phyloP scores from a whole-genome alignment of 2,797 vertebrate genomes.

The Amblyopsis hoosieri region DNA sequence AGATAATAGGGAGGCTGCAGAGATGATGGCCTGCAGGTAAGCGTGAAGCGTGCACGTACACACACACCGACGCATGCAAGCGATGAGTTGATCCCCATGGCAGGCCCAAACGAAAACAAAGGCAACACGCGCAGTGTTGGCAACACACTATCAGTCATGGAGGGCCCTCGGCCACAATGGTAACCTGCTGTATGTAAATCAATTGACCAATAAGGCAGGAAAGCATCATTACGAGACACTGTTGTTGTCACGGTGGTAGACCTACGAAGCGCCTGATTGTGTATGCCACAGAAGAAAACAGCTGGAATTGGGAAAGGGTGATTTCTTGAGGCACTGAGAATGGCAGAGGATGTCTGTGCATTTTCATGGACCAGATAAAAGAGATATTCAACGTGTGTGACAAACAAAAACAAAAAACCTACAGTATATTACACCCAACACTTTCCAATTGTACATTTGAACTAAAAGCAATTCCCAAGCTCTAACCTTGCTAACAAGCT shows the following conservation, averaged over 20 bases:
- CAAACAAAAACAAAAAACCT: slow-evolving; percentile 41
- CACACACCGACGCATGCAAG: slow-evolving; percentile 31
- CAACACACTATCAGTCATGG: slow-evolving; percentile 70
- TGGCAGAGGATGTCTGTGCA: slow-evolving; percentile 11
- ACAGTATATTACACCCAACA: slow-evolving; percentile 9
- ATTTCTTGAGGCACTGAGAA: slow-evolving; percentile 40
- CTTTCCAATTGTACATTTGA: neutral
- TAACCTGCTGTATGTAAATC: slow-evolving; percentile 75
- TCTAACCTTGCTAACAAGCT: too few species aligned
- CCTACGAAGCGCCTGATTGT: slow-evolving; percentile 55
- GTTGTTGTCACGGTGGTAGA: slow-evolving; percentile 52
- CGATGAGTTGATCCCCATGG: slow-evolving; percentile 57
- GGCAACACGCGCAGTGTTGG: slow-evolving; percentile 60
- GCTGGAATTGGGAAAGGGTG: slow-evolving; percentile 57
- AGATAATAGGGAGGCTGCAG: slow-evolving; percentile 39
- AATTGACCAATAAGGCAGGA: slow-evolving; percentile 66
- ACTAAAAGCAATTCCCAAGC: neutral
- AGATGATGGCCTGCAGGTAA: slow-evolving; percentile 60
- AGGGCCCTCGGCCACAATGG: slow-evolving; percentile 56
- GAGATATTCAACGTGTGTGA: slow-evolving; percentile 19
- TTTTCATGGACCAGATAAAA: slow-evolving; percentile 26
- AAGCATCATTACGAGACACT: slow-evolving; percentile 51
- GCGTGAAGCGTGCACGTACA: slow-evolving; percentile 34
- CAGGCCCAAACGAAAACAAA: slow-evolving; percentile 69
- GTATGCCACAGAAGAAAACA: slow-evolving; percentile 40